Evolutionary conservation across 2,888 invertebrate genomes (phyloP).

Genomic region (Drosophila colorata): DNA sequence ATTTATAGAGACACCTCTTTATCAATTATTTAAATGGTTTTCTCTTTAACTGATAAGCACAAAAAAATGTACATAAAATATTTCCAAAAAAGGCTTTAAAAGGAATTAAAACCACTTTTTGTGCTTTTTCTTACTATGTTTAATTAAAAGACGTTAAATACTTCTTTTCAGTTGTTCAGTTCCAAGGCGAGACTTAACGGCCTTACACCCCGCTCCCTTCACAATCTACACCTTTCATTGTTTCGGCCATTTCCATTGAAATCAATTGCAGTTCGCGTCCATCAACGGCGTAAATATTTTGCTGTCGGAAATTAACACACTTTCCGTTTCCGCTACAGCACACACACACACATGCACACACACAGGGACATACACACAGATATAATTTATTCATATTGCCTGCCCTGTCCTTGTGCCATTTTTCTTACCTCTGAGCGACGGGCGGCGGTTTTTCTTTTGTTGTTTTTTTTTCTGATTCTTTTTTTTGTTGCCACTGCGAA

Average conservation of each 20-base stretch:
- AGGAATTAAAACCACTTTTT: too few species aligned
- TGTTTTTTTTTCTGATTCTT: slow-evolving; percentile 1
- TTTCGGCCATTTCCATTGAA: slow-evolving; percentile 54
- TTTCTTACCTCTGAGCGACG: slow-evolving; percentile 59
- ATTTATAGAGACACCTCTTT: too few species aligned
- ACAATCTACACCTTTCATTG: slow-evolving; percentile 14
- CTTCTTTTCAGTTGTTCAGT: not conserved
- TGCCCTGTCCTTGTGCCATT: slow-evolving; percentile 56
- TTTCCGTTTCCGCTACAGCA: slow-evolving; percentile 71
- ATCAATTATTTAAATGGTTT: too few species aligned
- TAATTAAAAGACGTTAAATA: not conserved
- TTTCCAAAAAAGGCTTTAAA: too few species aligned
- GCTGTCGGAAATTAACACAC: slow-evolving; percentile 79
- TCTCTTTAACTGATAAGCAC: too few species aligned
- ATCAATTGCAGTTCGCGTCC: slow-evolving; percentile 77
- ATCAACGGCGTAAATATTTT: slow-evolving; percentile 71
- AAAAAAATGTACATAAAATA: too few species aligned
- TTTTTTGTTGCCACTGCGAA: slow-evolving; percentile 37
- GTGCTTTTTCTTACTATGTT: not conserved
- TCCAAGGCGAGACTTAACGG: not conserved
- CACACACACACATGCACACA: slow-evolving; percentile 19
- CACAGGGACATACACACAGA: slow-evolving; percentile 14
- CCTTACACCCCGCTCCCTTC: not conserved
- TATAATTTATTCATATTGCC: slow-evolving; percentile 72
- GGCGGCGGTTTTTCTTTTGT: slow-evolving; percentile 22